phyloP scores from a whole-genome alignment of 2,797 vertebrate species.

The Leptoclinus maculatus region DNA sequence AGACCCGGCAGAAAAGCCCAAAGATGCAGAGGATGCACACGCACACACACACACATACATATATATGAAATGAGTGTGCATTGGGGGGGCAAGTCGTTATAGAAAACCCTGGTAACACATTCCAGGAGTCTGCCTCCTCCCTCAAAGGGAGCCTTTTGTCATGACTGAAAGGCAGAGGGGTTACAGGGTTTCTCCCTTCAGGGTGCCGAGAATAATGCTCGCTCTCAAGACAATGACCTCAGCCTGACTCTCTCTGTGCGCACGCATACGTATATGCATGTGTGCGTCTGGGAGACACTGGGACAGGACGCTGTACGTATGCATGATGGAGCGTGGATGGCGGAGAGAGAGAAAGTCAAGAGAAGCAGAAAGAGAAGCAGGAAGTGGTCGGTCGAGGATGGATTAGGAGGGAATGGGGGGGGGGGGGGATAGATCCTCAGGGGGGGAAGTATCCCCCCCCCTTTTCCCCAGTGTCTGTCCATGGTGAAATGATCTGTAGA shows the following conservation, averaged over 20 bases:
- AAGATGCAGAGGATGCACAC: constrained; percentile 12
- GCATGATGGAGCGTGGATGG: background rate
- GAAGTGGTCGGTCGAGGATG: constrained; percentile 61
- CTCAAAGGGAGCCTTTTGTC: constrained; percentile 78
- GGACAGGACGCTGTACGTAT: background rate
- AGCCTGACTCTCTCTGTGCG: constrained; percentile 57
- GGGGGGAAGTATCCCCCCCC: constrained; percentile 45
- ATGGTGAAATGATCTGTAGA: constrained; percentile 61
- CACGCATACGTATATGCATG: constrained; percentile 5
- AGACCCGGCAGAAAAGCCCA: background rate
- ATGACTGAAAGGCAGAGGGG: constrained; percentile 76
- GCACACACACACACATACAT: constrained; percentile 7
- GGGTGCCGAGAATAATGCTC: constrained; percentile 76
- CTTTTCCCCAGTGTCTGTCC: constrained; percentile 37
- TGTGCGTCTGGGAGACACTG: background rate
- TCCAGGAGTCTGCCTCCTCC: constrained; percentile 72
- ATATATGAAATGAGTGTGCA: constrained; percentile 51
- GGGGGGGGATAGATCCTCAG: constrained; percentile 37
- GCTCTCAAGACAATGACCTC: constrained; percentile 79
- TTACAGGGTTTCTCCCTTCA: constrained; percentile 83
- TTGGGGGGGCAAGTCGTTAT: constrained; percentile 51
- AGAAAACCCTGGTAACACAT: constrained; percentile 79
- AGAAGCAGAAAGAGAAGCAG: constrained; percentile 49
- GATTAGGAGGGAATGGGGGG: constrained; percentile 37
- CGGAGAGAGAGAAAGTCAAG: constrained; percentile 28